Conservation (phyloP, 1,140 invertebrate species). For the Aphaenogaster ashmeadi region DNA sequence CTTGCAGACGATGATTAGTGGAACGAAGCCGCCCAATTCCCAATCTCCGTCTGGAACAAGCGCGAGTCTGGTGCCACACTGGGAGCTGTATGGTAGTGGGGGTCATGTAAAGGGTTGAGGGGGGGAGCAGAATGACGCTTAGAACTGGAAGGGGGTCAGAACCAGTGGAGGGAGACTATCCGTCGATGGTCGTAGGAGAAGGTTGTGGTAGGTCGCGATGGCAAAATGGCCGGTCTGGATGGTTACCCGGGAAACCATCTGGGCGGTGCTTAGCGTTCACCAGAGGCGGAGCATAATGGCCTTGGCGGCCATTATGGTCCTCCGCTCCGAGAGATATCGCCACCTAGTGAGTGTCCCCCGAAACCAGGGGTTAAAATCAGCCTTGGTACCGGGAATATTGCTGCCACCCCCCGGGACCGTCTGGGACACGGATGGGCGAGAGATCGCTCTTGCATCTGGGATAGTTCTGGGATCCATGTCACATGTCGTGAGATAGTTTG, state of each 20-base stretch:
- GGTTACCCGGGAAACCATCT: conserved; percentile 80
- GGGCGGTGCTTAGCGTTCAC: conserved; percentile 75
- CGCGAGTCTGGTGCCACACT: conserved; percentile 23
- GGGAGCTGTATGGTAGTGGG: conserved; percentile 18
- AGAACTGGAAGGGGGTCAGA: conserved; percentile 10
- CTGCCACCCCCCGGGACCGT: conserved; percentile 20
- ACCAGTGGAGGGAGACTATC: conserved; percentile 2
- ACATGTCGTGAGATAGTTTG: background rate
- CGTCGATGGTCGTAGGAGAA: conserved; percentile 60
- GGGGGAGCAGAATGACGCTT: background rate
- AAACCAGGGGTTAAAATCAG: conserved; percentile 38
- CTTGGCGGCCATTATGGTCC: conserved; percentile 81
- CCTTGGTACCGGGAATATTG: conserved; percentile 39
- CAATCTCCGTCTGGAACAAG: conserved; percentile 56
- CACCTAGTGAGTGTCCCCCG: conserved; percentile 71
- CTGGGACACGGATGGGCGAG: conserved; percentile 23
- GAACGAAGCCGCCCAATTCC: conserved; percentile 49
- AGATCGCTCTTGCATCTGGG: conserved; percentile 33
- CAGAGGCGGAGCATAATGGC: conserved; percentile 74
- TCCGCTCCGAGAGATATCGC: conserved; percentile 80
- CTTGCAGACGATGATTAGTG: conserved; percentile 26
- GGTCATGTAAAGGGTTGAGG: background rate
- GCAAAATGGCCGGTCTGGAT: conserved; percentile 81
- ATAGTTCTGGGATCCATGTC: conserved; percentile 13
- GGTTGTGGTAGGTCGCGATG: conserved; percentile 82